Conservation (phyloP, 2,888 invertebrate species). For the Drosophila putrida region DNA sequence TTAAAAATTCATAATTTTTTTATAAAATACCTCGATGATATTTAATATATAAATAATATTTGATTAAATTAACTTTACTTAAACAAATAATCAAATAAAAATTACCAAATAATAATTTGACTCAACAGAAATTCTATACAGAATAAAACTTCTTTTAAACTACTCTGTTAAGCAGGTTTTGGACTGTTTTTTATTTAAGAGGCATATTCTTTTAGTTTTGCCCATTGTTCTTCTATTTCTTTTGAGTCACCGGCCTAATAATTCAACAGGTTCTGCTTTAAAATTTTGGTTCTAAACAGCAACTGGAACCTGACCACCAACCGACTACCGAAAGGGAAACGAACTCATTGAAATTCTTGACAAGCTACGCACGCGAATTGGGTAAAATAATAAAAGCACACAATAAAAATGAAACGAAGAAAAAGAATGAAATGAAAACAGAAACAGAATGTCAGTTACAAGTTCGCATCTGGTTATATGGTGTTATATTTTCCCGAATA, state of each 20-base stretch:
- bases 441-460: conserved; percentile 16
- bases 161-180: not conserved
- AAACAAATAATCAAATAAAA: not conserved
- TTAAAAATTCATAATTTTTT: too few relatives aligned
- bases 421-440: conserved; percentile 12
- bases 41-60: too few relatives aligned
- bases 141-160: not conserved
- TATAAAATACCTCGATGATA: not conserved
- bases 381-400: conserved; percentile 62
- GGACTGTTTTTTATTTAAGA: conserved; percentile 8
- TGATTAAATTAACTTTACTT: not conserved
- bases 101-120: not conserved
- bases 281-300: conserved; percentile 33
- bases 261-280: conserved; percentile 68
- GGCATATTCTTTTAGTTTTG: conserved; percentile 15
- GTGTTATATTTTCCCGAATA: conserved; percentile 25
- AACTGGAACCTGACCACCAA: conserved; percentile 38
- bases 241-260: conserved; percentile 54
- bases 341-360: conserved; percentile 80
- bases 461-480: conserved; percentile 17
- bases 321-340: conserved; percentile 80
- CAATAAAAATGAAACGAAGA: conserved; percentile 18
- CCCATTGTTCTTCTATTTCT: conserved; percentile 37
- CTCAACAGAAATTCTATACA: too few relatives aligned
- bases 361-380: conserved; percentile 65